Evolutionary conservation across 2,888 invertebrate species (phyloP).

Genomic region (Dimorphilus gyrociliatus): DNA sequence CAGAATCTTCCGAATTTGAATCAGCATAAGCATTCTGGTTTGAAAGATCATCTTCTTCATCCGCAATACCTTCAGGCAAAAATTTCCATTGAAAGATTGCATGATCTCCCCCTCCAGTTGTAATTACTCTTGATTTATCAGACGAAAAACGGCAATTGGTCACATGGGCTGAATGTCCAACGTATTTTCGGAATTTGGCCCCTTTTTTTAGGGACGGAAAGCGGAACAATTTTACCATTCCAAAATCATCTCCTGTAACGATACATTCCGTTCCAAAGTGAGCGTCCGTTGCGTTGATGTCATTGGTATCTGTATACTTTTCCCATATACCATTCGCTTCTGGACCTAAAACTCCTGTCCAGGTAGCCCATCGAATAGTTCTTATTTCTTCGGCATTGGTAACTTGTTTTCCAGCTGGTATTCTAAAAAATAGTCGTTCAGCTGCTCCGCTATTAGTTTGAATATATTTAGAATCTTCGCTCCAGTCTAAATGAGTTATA

Average conservation of each 20-base stretch:
- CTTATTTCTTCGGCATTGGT: constrained; percentile 29
- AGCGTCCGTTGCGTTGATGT: constrained; percentile 35
- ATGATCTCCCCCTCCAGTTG: constrained; percentile 39
- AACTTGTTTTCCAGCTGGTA: constrained; percentile 36
- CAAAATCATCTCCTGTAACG: constrained; percentile 37
- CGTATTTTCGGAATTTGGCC: constrained; percentile 37
- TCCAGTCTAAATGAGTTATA: constrained; percentile 41
- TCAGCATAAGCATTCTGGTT: constrained; percentile 22
- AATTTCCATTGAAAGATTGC: constrained; percentile 39
- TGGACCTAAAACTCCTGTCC: constrained; percentile 35
- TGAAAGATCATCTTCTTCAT: constrained; percentile 8
- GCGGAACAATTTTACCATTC: constrained; percentile 34
- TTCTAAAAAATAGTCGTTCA: constrained; percentile 33
- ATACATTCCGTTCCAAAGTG: constrained; percentile 22
- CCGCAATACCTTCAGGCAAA: constrained; percentile 18
- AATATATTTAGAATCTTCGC: constrained; percentile 33
- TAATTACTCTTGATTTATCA: constrained; percentile 32
- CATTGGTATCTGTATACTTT: constrained; percentile 37
- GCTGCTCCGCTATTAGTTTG: constrained; percentile 38
- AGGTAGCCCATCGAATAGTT: constrained; percentile 30
- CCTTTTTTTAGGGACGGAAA: constrained; percentile 36
- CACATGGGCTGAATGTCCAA: constrained; percentile 39
- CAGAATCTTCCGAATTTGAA: constrained; percentile 36
- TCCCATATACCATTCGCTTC: constrained; percentile 37
- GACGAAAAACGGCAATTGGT: constrained; percentile 37